Conservation (phyloP, 2,113 vertebrate genomes). For the Spea multiplicata region DNA sequence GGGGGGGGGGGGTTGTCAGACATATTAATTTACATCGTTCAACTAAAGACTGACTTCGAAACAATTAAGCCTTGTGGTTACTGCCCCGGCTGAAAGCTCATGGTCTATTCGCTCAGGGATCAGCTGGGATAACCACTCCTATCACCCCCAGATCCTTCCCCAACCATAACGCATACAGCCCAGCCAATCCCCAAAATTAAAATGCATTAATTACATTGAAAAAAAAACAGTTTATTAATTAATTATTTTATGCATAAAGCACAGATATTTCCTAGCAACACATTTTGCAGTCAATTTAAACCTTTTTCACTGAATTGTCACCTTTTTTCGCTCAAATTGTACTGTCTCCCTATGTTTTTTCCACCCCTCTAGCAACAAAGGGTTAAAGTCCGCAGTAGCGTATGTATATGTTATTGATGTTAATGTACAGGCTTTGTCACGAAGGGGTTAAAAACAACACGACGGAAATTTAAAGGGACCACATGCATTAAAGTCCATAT, state of each 20-base stretch:
- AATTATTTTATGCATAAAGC: too few species aligned
- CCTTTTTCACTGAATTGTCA: too few species aligned
- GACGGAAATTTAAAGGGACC: too few species aligned
- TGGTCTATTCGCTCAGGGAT: conserved; percentile 25
- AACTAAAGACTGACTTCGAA: conserved; percentile 30
- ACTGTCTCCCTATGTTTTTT: too few species aligned
- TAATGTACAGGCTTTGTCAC: background rate
- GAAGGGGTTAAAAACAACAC: too few species aligned
- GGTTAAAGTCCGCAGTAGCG: too few species aligned
- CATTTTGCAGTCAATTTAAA: too few species aligned
- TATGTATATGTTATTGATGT: background rate
- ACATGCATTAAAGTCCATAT: too few species aligned
- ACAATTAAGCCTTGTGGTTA: conserved; percentile 30
- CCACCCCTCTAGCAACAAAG: too few species aligned
- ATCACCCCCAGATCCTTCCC: conserved; percentile 9
- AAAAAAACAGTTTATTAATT: too few species aligned
- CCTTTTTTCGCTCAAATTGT: too few species aligned
- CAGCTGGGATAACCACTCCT: conserved; percentile 19
- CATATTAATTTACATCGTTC: conserved; percentile 33
- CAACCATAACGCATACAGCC: conserved; percentile 20
- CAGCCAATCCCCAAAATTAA: background rate
- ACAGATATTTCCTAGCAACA: too few species aligned
- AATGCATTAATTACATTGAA: background rate
- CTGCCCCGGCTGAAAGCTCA: conserved; percentile 13
- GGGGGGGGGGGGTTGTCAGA: background rate